These are phyloP conservation scores for Pipa parva DNA, from an alignment of 2,113 vertebrate genomes.

Conservation along the genomic window DNA sequence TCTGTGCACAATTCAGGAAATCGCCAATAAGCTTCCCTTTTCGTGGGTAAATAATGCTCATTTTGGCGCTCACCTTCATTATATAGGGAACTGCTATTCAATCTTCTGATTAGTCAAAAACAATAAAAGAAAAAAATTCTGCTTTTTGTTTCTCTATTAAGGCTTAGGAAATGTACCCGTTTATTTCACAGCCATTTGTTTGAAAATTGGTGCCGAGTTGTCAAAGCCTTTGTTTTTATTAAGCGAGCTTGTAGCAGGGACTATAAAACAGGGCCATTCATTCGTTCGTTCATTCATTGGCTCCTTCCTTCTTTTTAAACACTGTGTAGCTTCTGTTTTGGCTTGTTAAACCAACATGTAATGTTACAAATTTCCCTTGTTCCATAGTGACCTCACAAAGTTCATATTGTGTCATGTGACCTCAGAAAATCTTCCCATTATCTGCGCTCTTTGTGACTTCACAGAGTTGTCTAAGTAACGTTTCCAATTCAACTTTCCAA, in stretches of 20 bases:
- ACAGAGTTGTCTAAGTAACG: too few relatives aligned
- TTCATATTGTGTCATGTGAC: not conserved
- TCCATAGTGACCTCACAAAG: not conserved
- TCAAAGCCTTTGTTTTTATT: slow-evolving; percentile 7
- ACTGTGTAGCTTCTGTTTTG: not conserved
- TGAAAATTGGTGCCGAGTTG: not conserved
- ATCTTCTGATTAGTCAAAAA: too few relatives aligned
- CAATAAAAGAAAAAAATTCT: too few relatives aligned
- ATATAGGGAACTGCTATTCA: slow-evolving; percentile 8
- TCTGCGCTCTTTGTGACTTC: too few relatives aligned
- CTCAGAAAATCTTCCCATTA: not conserved
- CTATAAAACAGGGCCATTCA: not conserved
- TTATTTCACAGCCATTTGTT: slow-evolving; percentile 16
- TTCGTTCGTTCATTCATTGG: not conserved
- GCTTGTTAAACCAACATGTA: not conserved
- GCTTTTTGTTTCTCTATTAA: not conserved
- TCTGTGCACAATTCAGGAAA: not conserved
- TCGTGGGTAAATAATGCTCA: slow-evolving; percentile 19
- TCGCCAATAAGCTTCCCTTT: slow-evolving; percentile 2
- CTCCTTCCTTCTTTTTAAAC: too few relatives aligned
- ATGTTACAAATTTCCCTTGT: not conserved
- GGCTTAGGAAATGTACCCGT: not conserved
- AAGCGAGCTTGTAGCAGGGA: not conserved
- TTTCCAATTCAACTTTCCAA: too few relatives aligned
- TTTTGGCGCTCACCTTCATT: not conserved